Evolutionary conservation across 2,113 vertebrate genomes (phyloP).

Genomic region (Gavia stellata): DNA sequence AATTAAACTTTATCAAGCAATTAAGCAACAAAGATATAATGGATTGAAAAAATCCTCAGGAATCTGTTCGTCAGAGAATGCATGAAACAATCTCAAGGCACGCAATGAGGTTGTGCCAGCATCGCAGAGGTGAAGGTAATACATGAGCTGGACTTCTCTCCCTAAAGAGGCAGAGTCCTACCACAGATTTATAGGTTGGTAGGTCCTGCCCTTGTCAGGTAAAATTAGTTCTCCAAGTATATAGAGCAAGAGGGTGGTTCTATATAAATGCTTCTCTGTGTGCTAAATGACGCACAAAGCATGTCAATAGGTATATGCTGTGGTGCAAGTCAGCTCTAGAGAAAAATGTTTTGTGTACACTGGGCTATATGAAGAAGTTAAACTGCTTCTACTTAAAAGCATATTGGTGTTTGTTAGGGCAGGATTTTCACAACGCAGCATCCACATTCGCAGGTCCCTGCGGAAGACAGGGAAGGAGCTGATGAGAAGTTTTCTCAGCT

Average conservation of each 20-base stretch:
- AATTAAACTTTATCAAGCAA: background rate
- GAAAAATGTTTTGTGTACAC: accelerated
- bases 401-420: accelerated
- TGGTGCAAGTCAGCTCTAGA: background rate
- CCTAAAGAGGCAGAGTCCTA: background rate
- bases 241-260: background rate
- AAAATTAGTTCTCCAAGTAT: background rate
- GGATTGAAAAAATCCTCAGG: background rate
- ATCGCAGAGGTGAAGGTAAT: accelerated
- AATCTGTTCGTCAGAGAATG: background rate
- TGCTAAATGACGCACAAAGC: accelerated
- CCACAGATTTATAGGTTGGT: background rate
- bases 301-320: background rate
- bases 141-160: background rate
- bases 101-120: accelerated
- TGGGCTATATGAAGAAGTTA: accelerated
- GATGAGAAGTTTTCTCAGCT: background rate
- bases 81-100: background rate
- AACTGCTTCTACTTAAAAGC: background rate
- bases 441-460: background rate
- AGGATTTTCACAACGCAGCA: background rate
- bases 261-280: background rate
- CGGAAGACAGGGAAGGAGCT: background rate
- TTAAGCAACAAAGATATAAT: background rate
- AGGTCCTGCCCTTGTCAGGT: background rate